Conservation (phyloP, 53 echinoderm and acorn worm genomes). For the Echinarachnius parma region DNA sequence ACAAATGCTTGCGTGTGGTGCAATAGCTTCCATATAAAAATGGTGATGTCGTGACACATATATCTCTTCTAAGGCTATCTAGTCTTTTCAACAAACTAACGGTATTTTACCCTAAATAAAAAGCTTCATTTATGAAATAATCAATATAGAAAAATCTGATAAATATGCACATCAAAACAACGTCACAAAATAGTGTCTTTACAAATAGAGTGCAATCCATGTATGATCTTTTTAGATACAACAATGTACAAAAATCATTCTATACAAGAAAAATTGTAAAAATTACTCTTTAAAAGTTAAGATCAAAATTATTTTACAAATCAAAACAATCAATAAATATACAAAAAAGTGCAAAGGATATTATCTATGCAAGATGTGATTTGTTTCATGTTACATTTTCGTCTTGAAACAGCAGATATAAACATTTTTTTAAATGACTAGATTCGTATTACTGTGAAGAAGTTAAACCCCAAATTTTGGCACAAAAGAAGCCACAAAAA, state of each 20-base stretch:
- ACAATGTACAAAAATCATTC: slow-evolving; percentile 32
- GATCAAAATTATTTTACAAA: slow-evolving; percentile 35
- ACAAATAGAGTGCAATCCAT: slow-evolving; percentile 40
- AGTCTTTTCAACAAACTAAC: no score
- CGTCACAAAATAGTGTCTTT: slow-evolving; percentile 48
- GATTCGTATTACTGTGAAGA: no score
- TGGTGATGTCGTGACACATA: no score
- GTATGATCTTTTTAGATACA: slow-evolving; percentile 21
- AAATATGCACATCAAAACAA: slow-evolving; percentile 48
- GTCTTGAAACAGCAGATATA: background rate
- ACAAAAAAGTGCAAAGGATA: slow-evolving; percentile 15
- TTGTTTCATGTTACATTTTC: background rate
- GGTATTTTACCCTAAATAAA: no score
- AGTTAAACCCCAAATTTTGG: no score
- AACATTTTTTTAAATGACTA: no score
- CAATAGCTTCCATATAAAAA: no score
- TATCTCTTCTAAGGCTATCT: no score
- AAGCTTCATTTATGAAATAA: background rate
- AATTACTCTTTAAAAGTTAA: slow-evolving; percentile 22
- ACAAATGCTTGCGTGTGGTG: no score
- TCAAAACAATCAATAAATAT: slow-evolving; percentile 32
- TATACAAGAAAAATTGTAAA: slow-evolving; percentile 30
- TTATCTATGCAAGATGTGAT: background rate
- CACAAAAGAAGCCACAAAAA: no score
- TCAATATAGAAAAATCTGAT: slow-evolving; percentile 25